Conservation (phyloP, 2,113 vertebrate genomes). For the Chaenogobius annularis region DNA sequence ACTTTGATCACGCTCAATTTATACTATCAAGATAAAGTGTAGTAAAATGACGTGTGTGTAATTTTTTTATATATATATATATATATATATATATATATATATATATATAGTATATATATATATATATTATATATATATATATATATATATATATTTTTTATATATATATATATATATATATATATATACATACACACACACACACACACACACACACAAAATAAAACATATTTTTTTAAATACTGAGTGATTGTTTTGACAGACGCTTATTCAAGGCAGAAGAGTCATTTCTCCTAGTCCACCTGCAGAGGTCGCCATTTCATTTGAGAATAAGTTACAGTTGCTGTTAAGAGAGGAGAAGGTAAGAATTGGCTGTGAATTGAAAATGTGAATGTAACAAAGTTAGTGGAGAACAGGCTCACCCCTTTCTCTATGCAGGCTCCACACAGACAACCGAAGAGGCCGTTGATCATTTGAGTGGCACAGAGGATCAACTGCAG, state of each 20-base stretch:
- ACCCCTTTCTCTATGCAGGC: constrained; percentile 70
- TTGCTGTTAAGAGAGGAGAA: constrained; percentile 14
- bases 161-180: too few relatives aligned
- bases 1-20: not conserved
- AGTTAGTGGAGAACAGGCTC: not conserved
- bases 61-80: too few relatives aligned
- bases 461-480: constrained; percentile 76
- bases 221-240: too few relatives aligned
- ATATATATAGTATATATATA: too few relatives aligned
- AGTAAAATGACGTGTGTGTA: too few relatives aligned
- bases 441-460: constrained; percentile 78
- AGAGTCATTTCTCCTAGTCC: not conserved
- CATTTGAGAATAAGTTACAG: constrained; percentile 20
- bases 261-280: not conserved
- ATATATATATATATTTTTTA: too few relatives aligned
- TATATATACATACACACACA: too few relatives aligned
- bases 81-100: too few relatives aligned
- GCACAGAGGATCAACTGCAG: constrained; percentile 72
- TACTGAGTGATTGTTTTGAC: not conserved
- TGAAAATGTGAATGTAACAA: not conserved
- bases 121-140: too few relatives aligned
- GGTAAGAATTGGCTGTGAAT: not conserved
- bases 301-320: constrained; percentile 32
- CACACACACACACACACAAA: too few relatives aligned
- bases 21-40: too few relatives aligned